Base-by-base conservation (phyloP, 2,888 invertebrate genomes). In the Trichacis sp. region DNA sequence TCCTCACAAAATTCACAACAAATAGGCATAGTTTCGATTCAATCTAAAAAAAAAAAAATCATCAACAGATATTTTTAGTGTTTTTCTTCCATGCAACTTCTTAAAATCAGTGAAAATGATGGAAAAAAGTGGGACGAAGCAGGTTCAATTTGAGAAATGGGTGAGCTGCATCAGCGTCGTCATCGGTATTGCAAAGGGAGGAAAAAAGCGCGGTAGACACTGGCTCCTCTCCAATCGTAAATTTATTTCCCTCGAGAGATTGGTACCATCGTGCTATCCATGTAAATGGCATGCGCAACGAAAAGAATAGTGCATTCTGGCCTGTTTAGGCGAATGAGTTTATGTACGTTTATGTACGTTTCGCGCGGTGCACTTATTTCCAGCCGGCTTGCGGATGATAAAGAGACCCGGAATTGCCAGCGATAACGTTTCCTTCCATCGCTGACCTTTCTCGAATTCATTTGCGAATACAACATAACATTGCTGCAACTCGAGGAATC, bases 201-300 rank as follows among this genome's bases (percentile, higher is more conserved):
- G 36, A 48, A 33, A 15, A 18, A 29, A 15, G n/a, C 53, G 45
- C 40, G 46, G 57, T 61, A 59, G 68, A 64, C 64, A 62, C 64
- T 59, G 64, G 62, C 64, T 64, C 38, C 30, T 53, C 59, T 64
- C 64, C 64, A 68, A 63, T 63, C 59, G 63, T 51, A 46, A 65
- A 62, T 64, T 62, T 62, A 65, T 68, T 68, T 65, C 65, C 63
- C 68, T n/a, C 15, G 68, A 56, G 65, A 63, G 62, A 54, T 48
- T 30, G 38, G 17, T 50, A 45, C 60, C 46, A 45, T 54, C 48
- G 57, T 46, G 45, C 53, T 51, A 40, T 49, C 42, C 58, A 42
- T 49, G 45, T 54, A 55, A 48, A 51, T 51, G 46, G 24, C 42
- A 17, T 40, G 45, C 24, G 48, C 53, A 57, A 47, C 58, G 29